phyloP scores from a whole-genome alignment of 2,797 vertebrate species.

The Sebastes wilsoni region DNA sequence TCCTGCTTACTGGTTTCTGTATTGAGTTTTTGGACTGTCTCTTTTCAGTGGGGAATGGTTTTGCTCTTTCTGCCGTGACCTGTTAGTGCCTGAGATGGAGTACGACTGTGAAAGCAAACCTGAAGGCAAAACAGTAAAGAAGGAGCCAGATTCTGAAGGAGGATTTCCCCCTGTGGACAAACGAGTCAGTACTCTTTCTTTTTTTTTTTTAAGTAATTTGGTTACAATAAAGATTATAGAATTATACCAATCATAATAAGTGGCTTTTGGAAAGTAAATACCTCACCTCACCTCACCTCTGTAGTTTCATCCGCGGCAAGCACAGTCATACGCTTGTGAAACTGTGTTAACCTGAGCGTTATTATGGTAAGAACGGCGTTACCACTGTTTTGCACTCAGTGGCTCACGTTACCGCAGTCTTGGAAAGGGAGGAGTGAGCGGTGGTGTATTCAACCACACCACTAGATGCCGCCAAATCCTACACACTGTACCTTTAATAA shows the following conservation, averaged over 20 bases:
- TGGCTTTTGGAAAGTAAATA: not conserved
- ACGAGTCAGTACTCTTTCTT: slow-evolving; percentile 78
- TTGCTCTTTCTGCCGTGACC: slow-evolving; percentile 87
- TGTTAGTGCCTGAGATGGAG: slow-evolving; percentile 83
- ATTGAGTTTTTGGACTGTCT: slow-evolving; percentile 18
- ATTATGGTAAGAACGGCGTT: too few species aligned
- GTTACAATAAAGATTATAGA: not conserved
- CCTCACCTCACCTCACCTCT: not conserved
- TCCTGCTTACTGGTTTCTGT: slow-evolving; percentile 3
- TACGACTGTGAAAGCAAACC: slow-evolving; percentile 86
- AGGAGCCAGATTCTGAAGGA: slow-evolving; percentile 52
- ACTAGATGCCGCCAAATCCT: too few species aligned
- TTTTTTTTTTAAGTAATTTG: not conserved
- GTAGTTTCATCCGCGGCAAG: not conserved
- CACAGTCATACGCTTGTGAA: not conserved
- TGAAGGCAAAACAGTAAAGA: slow-evolving; percentile 63
- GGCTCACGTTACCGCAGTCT: too few species aligned
- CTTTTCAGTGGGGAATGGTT: slow-evolving; percentile 86
- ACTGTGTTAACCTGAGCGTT: too few species aligned
- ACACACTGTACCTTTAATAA: not conserved
- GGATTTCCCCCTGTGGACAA: slow-evolving; percentile 77
- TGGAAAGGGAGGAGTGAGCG: too few species aligned
- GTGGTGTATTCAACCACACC: too few species aligned
- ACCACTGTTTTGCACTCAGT: too few species aligned
- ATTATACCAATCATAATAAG: not conserved